Conservation (phyloP, 2,888 invertebrate genomes). For the Synanthedon andrenaeformis region DNA sequence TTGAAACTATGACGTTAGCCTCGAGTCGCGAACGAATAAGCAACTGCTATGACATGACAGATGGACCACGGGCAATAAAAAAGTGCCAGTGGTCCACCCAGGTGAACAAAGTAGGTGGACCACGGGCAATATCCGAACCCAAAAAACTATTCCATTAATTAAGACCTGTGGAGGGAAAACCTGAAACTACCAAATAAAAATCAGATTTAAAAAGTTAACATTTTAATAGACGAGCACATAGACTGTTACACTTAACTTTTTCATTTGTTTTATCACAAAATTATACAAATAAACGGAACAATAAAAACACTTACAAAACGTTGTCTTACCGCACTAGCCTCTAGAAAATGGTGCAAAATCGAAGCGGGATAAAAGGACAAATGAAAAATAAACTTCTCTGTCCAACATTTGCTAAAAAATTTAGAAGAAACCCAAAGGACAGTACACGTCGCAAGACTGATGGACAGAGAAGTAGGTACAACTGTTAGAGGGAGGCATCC, state of each 20-base stretch:
- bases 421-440: constrained; percentile 19
- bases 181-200: constrained; percentile 7
- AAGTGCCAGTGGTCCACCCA: too few species aligned
- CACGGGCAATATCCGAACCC: too few species aligned
- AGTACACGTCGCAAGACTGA: constrained; percentile 37
- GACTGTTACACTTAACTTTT: constrained; percentile 38
- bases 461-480: constrained; percentile 29
- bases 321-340: constrained; percentile 20
- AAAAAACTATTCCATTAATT: too few species aligned
- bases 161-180: too few species aligned
- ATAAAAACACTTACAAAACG: constrained; percentile 46
- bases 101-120: too few species aligned
- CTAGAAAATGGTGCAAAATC: constrained; percentile 19
- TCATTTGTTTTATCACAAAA: constrained; percentile 31
- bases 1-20: too few species aligned
- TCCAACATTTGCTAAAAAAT: constrained; percentile 43
- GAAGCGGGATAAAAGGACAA: constrained; percentile 6
- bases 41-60: too few species aligned
- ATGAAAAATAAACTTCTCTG: constrained; percentile 22
- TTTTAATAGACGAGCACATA: constrained; percentile 39
- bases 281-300: constrained; percentile 32
- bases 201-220: constrained; percentile 14
- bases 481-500: constrained; percentile 13
- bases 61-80: too few species aligned
- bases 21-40: too few species aligned